Evolutionary conservation across 1,140 invertebrate species (phyloP).

Genomic region (Eciton burchellii): DNA sequence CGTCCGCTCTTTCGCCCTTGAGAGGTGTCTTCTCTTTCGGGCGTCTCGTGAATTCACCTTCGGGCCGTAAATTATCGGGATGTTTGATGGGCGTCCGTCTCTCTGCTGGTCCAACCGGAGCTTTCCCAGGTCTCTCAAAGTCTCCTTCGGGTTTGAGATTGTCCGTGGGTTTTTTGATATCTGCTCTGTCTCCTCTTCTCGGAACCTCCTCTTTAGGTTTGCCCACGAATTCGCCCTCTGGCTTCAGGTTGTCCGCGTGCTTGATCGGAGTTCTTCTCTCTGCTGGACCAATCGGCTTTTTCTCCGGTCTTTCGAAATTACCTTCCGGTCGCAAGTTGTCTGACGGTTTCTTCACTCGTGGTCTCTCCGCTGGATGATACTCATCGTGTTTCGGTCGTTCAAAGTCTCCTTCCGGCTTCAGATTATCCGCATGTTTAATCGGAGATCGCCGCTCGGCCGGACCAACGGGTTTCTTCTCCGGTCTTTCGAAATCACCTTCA

Average conservation of each 20-base stretch:
- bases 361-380: constrained; percentile 63
- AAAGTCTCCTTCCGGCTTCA: constrained; percentile 86
- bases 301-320: constrained; percentile 81
- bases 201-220: constrained; percentile 78
- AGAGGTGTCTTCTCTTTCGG: constrained; percentile 72
- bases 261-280: constrained; percentile 84
- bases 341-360: constrained; percentile 84
- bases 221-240: constrained; percentile 86
- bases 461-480: constrained; percentile 80
- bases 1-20: constrained; percentile 72
- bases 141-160: constrained; percentile 87
- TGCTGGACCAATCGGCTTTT: constrained; percentile 75
- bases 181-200: constrained; percentile 83
- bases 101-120: constrained; percentile 83
- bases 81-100: constrained; percentile 78
- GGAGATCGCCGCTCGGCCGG: constrained; percentile 82
- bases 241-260: constrained; percentile 87
- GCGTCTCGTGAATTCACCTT: constrained; percentile 86
- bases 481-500: constrained; percentile 87
- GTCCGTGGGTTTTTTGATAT: constrained; percentile 84
- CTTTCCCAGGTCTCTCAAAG: constrained; percentile 85
- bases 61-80: constrained; percentile 80
- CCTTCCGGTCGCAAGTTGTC: constrained; percentile 88
- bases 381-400: constrained; percentile 77
- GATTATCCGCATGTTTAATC: constrained; percentile 80